Conservation (phyloP, 2,113 vertebrate genomes). For the Anguilla rostrata region DNA sequence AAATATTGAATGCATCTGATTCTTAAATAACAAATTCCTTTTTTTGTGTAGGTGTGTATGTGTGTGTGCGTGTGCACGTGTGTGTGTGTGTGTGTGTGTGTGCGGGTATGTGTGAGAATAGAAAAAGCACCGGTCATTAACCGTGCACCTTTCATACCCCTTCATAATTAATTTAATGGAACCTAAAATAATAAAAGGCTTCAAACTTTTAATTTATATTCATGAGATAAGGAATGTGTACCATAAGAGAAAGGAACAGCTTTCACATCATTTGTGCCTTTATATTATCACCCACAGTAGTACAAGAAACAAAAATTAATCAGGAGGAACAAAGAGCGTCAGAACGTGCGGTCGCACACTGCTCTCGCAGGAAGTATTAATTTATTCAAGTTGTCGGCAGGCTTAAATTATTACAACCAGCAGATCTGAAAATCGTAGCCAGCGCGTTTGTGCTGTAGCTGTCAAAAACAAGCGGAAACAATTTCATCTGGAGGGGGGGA, state of each 20-base stretch:
- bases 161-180: constrained; percentile 44
- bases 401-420: constrained; percentile 71
- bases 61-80: constrained; percentile 27
- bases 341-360: constrained; percentile 38
- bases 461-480: constrained; percentile 73
- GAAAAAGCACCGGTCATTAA: neutral
- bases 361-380: constrained; percentile 47
- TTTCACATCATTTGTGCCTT: constrained; percentile 39
- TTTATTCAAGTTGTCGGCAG: constrained; percentile 67
- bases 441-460: constrained; percentile 54
- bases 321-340: constrained; percentile 59
- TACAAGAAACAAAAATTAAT: constrained; percentile 52
- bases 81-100: constrained; percentile 19
- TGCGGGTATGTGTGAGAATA: neutral
- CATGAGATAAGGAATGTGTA: constrained; percentile 52
- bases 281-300: constrained; percentile 49
- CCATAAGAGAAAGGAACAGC: constrained; percentile 36
- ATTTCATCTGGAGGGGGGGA: constrained; percentile 62
- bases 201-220: constrained; percentile 63
- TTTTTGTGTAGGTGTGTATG: constrained; percentile 22
- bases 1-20: neutral
- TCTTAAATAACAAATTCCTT: neutral
- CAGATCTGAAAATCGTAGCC: constrained; percentile 50
- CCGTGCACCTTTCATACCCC: constrained; percentile 17
- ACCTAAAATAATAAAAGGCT: constrained; percentile 35